Evolutionary conservation across 2,113 vertebrate genomes (phyloP).

Genomic region (Amazona vittata): DNA sequence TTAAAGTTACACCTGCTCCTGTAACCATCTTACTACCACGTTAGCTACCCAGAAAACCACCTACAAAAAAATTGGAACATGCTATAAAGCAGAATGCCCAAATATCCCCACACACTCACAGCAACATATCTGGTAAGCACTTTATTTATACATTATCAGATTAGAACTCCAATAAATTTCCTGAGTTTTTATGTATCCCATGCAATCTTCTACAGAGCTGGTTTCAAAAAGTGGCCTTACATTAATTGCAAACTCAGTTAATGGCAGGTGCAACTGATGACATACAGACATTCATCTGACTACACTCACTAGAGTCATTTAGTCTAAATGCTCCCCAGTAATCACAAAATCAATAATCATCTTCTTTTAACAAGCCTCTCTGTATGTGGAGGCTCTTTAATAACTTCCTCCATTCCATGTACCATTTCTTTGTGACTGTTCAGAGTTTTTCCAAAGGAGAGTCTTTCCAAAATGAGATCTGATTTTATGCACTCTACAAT

Average conservation of each 20-base stretch:
- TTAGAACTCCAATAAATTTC: background rate
- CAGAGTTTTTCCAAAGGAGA: background rate
- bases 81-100: background rate
- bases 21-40: background rate
- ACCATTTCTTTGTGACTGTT: background rate
- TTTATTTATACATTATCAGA: background rate
- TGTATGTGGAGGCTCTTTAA: constrained; percentile 22
- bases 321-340: constrained; percentile 15
- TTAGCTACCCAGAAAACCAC: background rate
- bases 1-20: background rate
- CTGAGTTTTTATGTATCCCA: background rate
- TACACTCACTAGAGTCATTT: constrained; percentile 29
- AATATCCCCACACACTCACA: background rate
- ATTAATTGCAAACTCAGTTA: constrained; percentile 15
- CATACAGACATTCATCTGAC: constrained; percentile 11
- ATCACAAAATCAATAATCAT: constrained; percentile 64
- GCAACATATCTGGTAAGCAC: background rate
- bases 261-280: background rate
- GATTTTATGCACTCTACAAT: background rate
- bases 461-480: background rate
- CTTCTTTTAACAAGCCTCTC: constrained; percentile 28
- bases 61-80: background rate
- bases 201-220: background rate
- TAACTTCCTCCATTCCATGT: background rate
- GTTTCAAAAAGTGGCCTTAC: background rate